Evolutionary conservation across 53 echinoderm and acorn worm genomes (phyloP), one percentile per base, ranked within the genome.

Genomic region (Holothuria leucospilota): DNA sequence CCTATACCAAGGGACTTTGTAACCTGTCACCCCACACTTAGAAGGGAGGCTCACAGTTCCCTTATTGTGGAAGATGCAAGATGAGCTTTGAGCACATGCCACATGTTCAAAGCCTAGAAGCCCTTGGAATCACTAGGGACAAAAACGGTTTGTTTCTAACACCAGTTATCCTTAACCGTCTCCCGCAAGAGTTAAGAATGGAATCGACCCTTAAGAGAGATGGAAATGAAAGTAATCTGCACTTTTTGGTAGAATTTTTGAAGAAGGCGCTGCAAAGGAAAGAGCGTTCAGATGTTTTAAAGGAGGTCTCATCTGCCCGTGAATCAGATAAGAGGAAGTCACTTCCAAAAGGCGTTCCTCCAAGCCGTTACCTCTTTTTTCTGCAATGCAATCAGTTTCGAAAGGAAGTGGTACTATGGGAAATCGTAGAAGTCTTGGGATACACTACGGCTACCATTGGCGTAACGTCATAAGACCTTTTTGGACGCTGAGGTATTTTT

Each of bases 401-500:
- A 78, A 58, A 49, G 78, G 78, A 58, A 51, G 25, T 30, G 67
- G 28, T 53, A 1, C 53, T 59, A 11, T 25, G 29, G 78, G 59
- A 16, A 25, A 58, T 29, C n/a, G 78, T 58, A 78, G 78, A 78
- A 78, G 26, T 78, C 59, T 29, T 78, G 78, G 78, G 78, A 78
- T 51, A 58, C 58, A 3, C 78, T 25, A 59, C 52, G 28, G 59
- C 53, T 78, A 53, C 8, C 78, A 9, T 29, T 53, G 58, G 6
- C 59, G 13, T 59, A 78, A 4, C 78, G 78, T 24, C 78, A 78
- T 78, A 78, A 78, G 20, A 59, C 78, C 78, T 26, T 78, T 59
- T 51, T 78, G 5, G 53, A 78, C 58, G 78, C 56, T 51, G 25
- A 78, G 25, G 78, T 78, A 29, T 78, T 59, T 78, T 78, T 78